Conservation (phyloP, 2,888 invertebrate species). For the Tribolium freemani region DNA sequence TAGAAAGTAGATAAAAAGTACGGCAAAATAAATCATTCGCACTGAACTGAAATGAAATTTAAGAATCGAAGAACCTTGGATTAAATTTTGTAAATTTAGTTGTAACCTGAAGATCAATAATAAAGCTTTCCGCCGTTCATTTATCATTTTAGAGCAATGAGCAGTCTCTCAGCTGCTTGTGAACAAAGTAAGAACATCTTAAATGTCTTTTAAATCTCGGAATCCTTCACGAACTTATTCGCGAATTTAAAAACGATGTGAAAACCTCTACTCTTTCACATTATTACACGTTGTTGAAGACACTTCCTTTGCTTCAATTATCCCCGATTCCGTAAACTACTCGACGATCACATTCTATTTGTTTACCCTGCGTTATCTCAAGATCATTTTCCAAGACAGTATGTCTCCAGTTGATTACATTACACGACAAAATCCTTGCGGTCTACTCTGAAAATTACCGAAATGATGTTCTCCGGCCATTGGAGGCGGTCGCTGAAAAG, state of each 20-base stretch:
- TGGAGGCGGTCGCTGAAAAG: not conserved
- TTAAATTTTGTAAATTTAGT: not conserved
- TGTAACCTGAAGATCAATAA: not conserved
- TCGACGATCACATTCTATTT: not conserved
- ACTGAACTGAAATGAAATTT: too few relatives aligned
- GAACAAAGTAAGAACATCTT: not conserved
- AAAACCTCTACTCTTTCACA: not conserved
- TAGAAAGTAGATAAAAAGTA: too few relatives aligned
- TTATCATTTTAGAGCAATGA: not conserved
- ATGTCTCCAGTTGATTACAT: not conserved
- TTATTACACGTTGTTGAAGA: not conserved
- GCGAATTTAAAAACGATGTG: not conserved
- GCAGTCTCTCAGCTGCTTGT: not conserved
- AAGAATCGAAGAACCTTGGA: too few relatives aligned
- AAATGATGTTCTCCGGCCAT: not conserved
- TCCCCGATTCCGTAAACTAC: not conserved
- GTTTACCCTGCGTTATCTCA: not conserved
- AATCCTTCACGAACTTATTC: not conserved
- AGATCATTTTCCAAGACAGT: not conserved
- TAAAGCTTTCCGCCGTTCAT: not conserved
- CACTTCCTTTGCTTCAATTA: not conserved
- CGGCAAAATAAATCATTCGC: too few relatives aligned
- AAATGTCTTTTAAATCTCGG: not conserved
- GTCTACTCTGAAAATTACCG: not conserved
- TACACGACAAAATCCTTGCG: not conserved